phyloP scores from a whole-genome alignment of 2,888 invertebrate species.

The Hylaea fasciaria region DNA sequence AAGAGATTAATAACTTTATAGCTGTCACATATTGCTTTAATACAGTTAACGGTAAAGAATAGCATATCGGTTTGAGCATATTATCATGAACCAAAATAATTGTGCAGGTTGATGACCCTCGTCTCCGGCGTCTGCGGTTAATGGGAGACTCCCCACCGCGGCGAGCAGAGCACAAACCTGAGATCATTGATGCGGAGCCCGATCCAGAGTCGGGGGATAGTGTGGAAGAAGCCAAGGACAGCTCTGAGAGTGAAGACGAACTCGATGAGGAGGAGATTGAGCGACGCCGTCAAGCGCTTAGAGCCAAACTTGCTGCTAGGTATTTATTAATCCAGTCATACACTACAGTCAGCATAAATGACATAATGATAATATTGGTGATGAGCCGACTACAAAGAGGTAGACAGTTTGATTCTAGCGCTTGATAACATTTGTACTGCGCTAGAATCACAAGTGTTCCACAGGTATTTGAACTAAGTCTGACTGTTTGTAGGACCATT shows the following conservation, averaged over 20 bases:
- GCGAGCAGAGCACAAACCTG: slow-evolving; percentile 84
- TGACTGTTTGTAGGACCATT: no score
- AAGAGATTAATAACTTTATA: no score
- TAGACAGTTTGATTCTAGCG: no score
- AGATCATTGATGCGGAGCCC: slow-evolving; percentile 77
- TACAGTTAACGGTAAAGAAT: no score
- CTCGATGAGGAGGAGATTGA: slow-evolving; percentile 95
- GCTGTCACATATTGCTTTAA: no score
- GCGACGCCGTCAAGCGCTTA: slow-evolving; percentile 87
- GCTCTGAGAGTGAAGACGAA: slow-evolving; percentile 91
- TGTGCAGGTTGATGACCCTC: slow-evolving; percentile 90
- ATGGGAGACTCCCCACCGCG: slow-evolving; percentile 81
- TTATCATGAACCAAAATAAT: no score
- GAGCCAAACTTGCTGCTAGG: slow-evolving; percentile 78
- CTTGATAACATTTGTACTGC: no score
- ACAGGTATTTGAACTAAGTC: no score
- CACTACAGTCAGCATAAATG: not conserved
- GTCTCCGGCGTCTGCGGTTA: slow-evolving; percentile 91
- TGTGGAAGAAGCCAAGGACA: slow-evolving; percentile 68
- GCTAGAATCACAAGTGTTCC: no score
- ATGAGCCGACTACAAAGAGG: no score
- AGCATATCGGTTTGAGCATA: no score
- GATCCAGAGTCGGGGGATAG: slow-evolving; percentile 78
- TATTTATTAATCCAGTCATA: slow-evolving; percentile 35
- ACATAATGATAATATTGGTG: no score